Evolutionary conservation across 2,113 vertebrate species (phyloP).

Genomic region (Centropus bengalensis): DNA sequence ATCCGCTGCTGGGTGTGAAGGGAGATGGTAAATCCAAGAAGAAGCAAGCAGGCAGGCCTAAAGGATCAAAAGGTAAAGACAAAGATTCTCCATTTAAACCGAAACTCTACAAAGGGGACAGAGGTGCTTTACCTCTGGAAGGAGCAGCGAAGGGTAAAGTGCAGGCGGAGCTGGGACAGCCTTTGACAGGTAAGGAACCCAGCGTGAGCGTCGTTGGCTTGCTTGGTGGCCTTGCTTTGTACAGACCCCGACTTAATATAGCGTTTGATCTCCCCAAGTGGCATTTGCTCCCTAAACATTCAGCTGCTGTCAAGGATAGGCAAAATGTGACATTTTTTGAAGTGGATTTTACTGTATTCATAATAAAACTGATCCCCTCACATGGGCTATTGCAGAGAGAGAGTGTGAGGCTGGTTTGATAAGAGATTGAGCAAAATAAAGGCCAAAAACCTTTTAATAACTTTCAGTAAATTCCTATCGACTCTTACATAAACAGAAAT

Average conservation of each 20-base stretch:
- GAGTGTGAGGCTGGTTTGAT: neutral
- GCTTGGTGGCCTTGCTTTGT: constrained; percentile 80
- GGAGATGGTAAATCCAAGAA: constrained; percentile 99
- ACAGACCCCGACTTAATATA: constrained; percentile 24
- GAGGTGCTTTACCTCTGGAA: constrained; percentile 90
- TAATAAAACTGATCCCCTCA: neutral
- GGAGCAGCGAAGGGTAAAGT: constrained; percentile 93
- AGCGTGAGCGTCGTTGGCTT: constrained; percentile 66
- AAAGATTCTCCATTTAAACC: constrained; percentile 99
- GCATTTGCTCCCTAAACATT: neutral
- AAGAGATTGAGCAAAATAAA: neutral
- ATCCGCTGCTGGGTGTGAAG: constrained; percentile 97
- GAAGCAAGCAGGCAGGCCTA: constrained; percentile 97
- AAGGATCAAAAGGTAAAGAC: constrained; percentile 99
- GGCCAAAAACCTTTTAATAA: neutral
- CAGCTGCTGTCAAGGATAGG: constrained; percentile 48
- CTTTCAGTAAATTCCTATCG: neutral
- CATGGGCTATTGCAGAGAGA: no score
- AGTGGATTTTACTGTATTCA: neutral
- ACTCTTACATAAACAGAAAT: neutral
- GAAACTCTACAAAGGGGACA: constrained; percentile 95
- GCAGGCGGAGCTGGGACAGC: constrained; percentile 91
- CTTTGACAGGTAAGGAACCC: constrained; percentile 90
- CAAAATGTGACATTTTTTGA: neutral
- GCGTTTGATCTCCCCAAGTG: neutral